Conservation (phyloP, 1,140 invertebrate genomes). For the Apis dorsata region DNA sequence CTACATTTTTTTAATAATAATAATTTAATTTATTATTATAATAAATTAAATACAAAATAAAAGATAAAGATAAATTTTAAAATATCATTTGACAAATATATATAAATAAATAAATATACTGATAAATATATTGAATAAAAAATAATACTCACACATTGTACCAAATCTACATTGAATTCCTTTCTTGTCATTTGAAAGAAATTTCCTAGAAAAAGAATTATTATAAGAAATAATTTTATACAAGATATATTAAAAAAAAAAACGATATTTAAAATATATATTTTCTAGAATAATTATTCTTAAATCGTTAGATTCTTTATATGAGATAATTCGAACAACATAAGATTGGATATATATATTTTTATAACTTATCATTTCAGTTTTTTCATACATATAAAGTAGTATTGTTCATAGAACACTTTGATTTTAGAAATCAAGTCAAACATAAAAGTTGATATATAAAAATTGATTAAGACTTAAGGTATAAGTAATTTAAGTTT, state of each 20-base stretch:
- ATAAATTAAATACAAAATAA: background rate
- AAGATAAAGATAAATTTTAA: background rate
- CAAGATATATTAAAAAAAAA: background rate
- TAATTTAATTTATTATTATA: background rate
- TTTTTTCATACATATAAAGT: background rate
- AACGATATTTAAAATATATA: background rate
- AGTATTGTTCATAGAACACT: no score
- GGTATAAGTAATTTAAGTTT: no score
- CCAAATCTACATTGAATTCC: constrained; percentile 35
- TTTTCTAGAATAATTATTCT: background rate
- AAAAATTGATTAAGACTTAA: no score
- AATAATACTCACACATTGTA: constrained; percentile 57
- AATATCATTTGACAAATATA: background rate
- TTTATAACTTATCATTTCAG: constrained; percentile 11
- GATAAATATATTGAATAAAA: background rate
- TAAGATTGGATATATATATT: background rate
- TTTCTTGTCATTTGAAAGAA: constrained; percentile 5
- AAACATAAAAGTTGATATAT: no score
- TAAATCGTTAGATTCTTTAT: background rate
- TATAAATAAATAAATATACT: no score
- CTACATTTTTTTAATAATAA: background rate
- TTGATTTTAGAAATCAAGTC: no score
- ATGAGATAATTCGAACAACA: background rate
- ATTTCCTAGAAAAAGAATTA: constrained; percentile 6
- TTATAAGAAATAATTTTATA: background rate